phyloP scores from a whole-genome alignment of 2,888 invertebrate genomes.

The Criorhina ranunculi region DNA sequence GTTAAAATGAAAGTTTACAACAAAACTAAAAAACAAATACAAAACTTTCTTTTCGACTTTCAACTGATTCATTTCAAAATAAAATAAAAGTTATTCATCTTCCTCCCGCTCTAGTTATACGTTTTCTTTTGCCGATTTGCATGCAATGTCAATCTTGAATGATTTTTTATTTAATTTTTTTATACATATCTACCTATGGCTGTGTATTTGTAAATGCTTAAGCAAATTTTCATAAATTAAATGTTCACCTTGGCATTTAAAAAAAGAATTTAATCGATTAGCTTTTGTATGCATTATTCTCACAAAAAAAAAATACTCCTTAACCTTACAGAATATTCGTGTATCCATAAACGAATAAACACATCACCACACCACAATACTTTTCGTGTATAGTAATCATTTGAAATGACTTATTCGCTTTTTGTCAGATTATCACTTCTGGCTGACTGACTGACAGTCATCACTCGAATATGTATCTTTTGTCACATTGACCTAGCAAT shows the following conservation, averaged over 20 bases:
- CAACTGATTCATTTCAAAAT: conserved; percentile 30
- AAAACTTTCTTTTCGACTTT: conserved; percentile 61
- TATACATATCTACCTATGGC: not conserved
- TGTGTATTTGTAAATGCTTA: conserved; percentile 14
- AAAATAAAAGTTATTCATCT: conserved; percentile 5
- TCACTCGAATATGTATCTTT: conserved; percentile 41
- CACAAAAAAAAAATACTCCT: conserved; percentile 8
- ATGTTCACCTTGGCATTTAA: conserved; percentile 60
- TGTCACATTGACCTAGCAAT: conserved; percentile 66
- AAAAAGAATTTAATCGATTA: conserved; percentile 36
- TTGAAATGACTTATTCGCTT: conserved; percentile 9
- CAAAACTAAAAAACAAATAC: conserved; percentile 14
- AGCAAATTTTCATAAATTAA: conserved; percentile 37
- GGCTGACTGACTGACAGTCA: conserved; percentile 29
- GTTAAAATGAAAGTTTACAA: conserved; percentile 35
- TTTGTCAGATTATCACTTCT: conserved; percentile 19
- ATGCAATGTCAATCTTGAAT: conserved; percentile 42
- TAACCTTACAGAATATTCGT: conserved; percentile 13
- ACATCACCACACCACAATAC: conserved; percentile 2
- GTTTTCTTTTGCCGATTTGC: conserved; percentile 35
- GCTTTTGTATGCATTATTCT: conserved; percentile 27
- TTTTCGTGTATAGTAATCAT: conserved; percentile 10
- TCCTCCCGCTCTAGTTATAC: conserved; percentile 50
- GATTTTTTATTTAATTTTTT: conserved; percentile 29
- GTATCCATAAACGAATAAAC: not conserved